Percentiles rank a stretch among this genome's conserved stretches.
Conservation (phyloP, 2,888 invertebrate species). For the Tenthredo amoena region DNA sequence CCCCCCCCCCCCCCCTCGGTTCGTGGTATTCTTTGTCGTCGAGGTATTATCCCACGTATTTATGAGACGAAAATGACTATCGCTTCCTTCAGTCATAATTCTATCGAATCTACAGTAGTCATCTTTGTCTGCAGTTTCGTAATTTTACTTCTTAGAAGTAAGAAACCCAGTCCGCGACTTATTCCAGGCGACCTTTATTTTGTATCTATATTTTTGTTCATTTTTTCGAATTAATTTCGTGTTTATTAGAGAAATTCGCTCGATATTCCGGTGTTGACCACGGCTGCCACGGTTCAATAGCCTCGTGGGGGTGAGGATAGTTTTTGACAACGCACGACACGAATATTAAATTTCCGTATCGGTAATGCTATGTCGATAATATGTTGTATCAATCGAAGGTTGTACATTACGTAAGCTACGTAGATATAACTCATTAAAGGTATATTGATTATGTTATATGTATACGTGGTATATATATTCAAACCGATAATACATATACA, state of each 20-base stretch:
- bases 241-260: conserved; percentile 15
- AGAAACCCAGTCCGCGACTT: neutral
- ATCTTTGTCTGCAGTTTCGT: conserved; percentile 4
- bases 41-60: neutral
- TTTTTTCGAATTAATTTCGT: neutral
- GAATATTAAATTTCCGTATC: neutral
- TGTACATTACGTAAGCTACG: conserved; percentile 72
- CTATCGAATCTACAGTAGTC: conserved; percentile 27
- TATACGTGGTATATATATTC: neutral
- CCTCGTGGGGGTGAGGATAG: conserved; percentile 1
- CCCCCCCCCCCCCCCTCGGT: neutral
- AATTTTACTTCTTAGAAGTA: conserved; percentile 25
- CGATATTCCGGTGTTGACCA: neutral
- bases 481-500: conserved; percentile 12
- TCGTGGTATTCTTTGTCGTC: neutral
- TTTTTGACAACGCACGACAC: neutral
- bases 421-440: conserved; percentile 71
- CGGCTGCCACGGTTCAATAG: neutral
- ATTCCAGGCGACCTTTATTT: neutral
- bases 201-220: neutral
- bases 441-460: conserved; percentile 62
- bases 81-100: conserved; percentile 1
- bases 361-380: conserved; percentile 1
- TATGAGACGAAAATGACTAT: neutral
- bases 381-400: conserved; percentile 61